Conservation (phyloP, 2,113 vertebrate genomes). For the Raja brachyura region DNA sequence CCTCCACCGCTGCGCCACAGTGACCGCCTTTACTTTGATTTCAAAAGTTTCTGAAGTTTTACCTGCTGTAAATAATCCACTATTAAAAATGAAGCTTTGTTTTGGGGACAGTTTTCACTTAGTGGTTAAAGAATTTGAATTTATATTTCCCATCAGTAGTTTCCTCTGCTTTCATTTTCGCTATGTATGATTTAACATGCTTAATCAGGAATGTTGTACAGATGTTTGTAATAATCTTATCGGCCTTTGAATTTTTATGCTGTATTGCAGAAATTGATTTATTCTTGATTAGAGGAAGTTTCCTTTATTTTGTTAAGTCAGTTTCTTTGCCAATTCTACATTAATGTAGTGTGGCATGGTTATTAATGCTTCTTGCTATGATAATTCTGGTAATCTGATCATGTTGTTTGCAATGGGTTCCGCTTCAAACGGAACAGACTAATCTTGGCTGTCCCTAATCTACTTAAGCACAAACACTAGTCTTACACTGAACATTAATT, state of each 20-base stretch:
- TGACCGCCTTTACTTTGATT: background rate
- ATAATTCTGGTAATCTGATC: constrained; percentile 35
- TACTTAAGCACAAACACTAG: constrained; percentile 24
- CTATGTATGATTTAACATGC: constrained; percentile 31
- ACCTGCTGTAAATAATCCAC: background rate
- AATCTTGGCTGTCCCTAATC: background rate
- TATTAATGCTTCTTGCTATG: constrained; percentile 35
- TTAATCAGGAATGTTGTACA: constrained; percentile 24
- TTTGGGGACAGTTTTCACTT: background rate
- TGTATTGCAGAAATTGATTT: constrained; percentile 38
- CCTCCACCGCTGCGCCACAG: too few species aligned
- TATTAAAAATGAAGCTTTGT: constrained; percentile 7
- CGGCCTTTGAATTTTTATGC: constrained; percentile 34
- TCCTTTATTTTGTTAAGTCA: constrained; percentile 35
- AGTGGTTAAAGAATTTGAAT: constrained; percentile 19
- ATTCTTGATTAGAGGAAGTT: constrained; percentile 38
- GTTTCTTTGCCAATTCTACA: constrained; percentile 22
- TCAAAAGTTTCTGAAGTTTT: background rate
- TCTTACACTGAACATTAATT: constrained; percentile 26
- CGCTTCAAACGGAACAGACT: background rate
- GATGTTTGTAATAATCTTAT: constrained; percentile 38
- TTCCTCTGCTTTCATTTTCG: constrained; percentile 28
- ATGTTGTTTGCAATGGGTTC: constrained; percentile 9
- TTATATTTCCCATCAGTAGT: constrained; percentile 15
- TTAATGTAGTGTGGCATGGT: constrained; percentile 11